phyloP scores from a whole-genome alignment of 2,113 vertebrate species.

The Laticauda colubrina region DNA sequence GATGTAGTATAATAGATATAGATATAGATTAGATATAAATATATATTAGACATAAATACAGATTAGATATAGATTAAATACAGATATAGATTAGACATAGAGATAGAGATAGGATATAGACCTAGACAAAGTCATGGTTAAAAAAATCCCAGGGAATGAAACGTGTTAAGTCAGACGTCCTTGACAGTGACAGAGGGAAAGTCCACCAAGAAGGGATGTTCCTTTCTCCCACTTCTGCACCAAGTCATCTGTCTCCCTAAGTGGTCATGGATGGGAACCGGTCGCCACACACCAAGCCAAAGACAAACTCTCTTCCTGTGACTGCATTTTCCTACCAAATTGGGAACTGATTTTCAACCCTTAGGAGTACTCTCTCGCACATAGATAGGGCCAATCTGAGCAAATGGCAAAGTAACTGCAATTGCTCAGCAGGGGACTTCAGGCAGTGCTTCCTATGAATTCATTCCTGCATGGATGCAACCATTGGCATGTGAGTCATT shows the following conservation, averaged over 20 bases:
- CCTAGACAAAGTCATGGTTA: too few relatives aligned
- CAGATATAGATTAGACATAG: too few relatives aligned
- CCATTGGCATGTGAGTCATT: neutral
- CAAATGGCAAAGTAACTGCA: neutral
- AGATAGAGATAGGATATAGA: too few relatives aligned
- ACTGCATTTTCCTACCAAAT: fast-evolving
- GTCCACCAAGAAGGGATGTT: neutral
- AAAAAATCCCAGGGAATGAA: neutral
- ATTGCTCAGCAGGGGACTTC: neutral
- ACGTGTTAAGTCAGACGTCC: neutral
- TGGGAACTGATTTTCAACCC: neutral
- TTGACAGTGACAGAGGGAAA: neutral
- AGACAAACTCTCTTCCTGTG: neutral
- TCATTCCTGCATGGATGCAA: neutral
- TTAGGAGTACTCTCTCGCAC: neutral
- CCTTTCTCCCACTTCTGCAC: neutral
- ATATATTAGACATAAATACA: too few relatives aligned
- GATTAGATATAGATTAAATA: too few relatives aligned
- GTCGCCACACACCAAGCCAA: neutral
- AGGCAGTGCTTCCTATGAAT: neutral
- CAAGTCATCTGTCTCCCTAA: neutral
- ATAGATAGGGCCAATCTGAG: neutral
- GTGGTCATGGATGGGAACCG: neutral
- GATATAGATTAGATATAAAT: too few relatives aligned
- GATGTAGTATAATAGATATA: too few relatives aligned